phyloP scores from a whole-genome alignment of 2,797 vertebrate genomes.

The Lagorchestes hirsutus region DNA sequence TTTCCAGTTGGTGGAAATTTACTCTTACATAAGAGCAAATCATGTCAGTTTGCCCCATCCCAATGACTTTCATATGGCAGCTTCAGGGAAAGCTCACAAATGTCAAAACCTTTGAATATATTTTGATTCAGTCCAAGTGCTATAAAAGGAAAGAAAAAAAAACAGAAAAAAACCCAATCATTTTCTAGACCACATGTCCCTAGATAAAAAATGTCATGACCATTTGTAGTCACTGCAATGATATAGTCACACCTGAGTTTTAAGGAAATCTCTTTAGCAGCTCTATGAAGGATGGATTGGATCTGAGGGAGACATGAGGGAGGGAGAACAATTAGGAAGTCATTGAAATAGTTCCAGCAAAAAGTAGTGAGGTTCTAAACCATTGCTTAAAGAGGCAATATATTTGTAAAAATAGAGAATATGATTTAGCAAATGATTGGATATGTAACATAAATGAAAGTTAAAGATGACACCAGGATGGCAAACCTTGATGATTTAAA shows the following conservation, averaged over 20 bases:
- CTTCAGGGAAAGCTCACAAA: not conserved
- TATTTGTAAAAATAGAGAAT: not conserved
- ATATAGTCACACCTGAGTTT: not conserved
- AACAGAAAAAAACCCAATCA: not conserved
- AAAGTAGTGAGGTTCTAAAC: not conserved
- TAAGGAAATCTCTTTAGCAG: not conserved
- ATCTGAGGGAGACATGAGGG: not conserved
- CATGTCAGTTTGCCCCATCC: not conserved
- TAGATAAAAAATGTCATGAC: not conserved
- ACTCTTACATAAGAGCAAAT: not conserved
- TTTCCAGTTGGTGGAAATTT: not conserved
- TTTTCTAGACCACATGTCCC: conserved; percentile 20
- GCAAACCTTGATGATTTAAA: not conserved
- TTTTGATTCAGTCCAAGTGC: not conserved
- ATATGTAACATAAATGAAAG: not conserved
- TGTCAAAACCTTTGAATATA: not conserved
- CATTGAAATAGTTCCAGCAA: not conserved
- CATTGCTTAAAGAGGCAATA: not conserved
- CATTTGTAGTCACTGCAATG: not conserved
- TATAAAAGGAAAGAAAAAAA: conserved; percentile 15
- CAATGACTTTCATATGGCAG: not conserved
- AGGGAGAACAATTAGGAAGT: not conserved
- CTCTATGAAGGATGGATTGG: not conserved
- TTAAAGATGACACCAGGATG: not conserved
- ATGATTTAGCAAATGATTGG: not conserved